phyloP scores from a whole-genome alignment of 1,140 invertebrate genomes.

The Trichonephila clavata region DNA sequence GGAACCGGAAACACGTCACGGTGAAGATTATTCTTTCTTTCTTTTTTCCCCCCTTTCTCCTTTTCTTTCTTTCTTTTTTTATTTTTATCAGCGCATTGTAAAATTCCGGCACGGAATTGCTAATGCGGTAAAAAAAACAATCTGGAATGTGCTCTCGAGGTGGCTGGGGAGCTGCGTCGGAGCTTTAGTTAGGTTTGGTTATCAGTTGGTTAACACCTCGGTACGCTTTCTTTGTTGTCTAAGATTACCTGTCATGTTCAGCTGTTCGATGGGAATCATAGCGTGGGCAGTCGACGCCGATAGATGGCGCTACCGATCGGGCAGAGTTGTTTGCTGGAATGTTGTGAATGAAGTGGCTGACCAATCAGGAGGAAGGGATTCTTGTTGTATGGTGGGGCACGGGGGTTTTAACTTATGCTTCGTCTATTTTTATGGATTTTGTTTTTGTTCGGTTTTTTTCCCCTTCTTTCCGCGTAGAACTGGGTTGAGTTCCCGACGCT shows the following conservation, averaged over 20 bases:
- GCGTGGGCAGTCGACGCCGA: slow-evolving; percentile 40
- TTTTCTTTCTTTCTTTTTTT: background rate
- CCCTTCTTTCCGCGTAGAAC: background rate
- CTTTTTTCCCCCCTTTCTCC: background rate
- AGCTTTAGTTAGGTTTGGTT: slow-evolving; percentile 22
- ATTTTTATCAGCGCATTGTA: background rate
- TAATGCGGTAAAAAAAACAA: background rate
- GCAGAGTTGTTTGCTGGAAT: slow-evolving; percentile 36
- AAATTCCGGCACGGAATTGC: slow-evolving; percentile 20
- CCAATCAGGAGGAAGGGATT: slow-evolving; percentile 29
- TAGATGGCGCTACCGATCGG: slow-evolving; percentile 56
- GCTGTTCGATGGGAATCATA: slow-evolving; percentile 29
- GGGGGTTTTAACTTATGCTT: background rate
- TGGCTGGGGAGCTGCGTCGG: background rate
- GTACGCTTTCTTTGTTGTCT: slow-evolving; percentile 57
- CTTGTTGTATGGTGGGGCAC: background rate
- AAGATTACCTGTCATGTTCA: slow-evolving; percentile 59
- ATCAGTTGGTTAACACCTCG: background rate
- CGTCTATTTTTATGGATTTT: background rate
- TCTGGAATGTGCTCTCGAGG: background rate
- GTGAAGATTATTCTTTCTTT: slow-evolving; percentile 36
- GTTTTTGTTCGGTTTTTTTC: background rate
- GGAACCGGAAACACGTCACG: slow-evolving; percentile 65
- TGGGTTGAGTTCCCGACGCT: too few relatives aligned
- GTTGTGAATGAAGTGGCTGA: slow-evolving; percentile 60